These are phyloP conservation scores for Drosophila longiperda DNA, from an alignment of 2,888 invertebrate genomes.

Conservation along the genomic window DNA sequence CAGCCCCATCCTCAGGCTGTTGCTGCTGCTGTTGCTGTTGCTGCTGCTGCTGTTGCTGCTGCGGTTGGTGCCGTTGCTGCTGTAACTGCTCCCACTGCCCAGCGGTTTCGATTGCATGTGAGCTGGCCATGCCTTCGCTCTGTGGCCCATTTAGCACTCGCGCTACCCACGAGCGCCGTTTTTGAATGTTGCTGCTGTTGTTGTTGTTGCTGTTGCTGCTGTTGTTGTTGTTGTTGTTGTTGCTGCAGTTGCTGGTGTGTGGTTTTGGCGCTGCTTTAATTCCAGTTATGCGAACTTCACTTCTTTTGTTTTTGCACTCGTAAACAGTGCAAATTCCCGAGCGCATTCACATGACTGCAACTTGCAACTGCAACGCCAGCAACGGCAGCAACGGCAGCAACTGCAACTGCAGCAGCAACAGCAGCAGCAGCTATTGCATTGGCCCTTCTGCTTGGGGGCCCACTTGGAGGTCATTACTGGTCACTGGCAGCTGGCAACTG, in stretches of 20 bases:
- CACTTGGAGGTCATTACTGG: conserved; percentile 70
- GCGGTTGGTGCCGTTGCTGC: conserved; percentile 15
- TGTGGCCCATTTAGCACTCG: conserved; percentile 74
- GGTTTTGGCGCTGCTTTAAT: conserved; percentile 72
- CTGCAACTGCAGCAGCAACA: conserved; percentile 6
- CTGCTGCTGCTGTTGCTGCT: conserved; percentile 3
- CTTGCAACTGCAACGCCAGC: conserved; percentile 37
- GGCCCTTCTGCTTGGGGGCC: conserved; percentile 53
- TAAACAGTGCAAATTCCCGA: conserved; percentile 72
- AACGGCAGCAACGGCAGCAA: conserved; percentile 2
- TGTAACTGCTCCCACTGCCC: conserved; percentile 46
- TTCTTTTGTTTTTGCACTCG: conserved; percentile 70
- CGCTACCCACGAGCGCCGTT: conserved; percentile 72
- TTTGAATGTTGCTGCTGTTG: conserved; percentile 51
- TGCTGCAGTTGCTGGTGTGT: conserved; percentile 49
- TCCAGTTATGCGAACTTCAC: conserved; percentile 77
- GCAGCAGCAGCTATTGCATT: conserved; percentile 30
- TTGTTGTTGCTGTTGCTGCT: conserved; percentile 32
- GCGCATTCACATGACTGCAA: conserved; percentile 70
- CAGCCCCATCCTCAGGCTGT: conserved; percentile 49
- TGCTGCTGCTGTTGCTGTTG: conserved; percentile 20
- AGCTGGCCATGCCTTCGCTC: conserved; percentile 40
- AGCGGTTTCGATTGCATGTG: conserved; percentile 73
- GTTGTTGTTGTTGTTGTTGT: conserved; percentile 34
- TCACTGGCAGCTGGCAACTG: conserved; percentile 62